Conservation (phyloP, 2,888 invertebrate genomes). For the Agelastica alni region DNA sequence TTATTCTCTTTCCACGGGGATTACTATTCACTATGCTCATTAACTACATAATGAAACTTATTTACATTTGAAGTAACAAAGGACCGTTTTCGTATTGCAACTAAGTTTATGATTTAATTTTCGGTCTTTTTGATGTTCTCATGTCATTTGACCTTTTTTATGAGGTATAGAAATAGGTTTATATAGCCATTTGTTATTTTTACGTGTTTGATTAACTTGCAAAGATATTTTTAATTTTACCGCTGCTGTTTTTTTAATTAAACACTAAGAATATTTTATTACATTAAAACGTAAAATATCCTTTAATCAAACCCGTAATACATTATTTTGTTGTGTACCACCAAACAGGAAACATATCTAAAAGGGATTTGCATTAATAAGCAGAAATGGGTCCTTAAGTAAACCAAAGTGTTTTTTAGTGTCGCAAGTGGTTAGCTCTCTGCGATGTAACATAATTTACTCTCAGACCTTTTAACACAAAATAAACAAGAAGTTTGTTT, state of each 20-base stretch:
- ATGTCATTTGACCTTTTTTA: conserved; percentile 13
- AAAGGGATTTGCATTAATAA: conserved; percentile 33
- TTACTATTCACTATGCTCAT: conserved; percentile 38
- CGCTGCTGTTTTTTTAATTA: no score
- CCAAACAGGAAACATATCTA: conserved; percentile 19
- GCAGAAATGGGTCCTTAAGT: conserved; percentile 29
- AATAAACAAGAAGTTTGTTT: conserved; percentile 49
- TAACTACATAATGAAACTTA: conserved; percentile 36
- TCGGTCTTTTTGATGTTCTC: conserved; percentile 15
- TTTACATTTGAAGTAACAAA: conserved; percentile 38
- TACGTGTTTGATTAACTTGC: no score
- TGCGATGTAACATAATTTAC: conserved; percentile 41
- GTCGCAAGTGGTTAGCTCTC: conserved; percentile 25
- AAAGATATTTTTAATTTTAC: no score
- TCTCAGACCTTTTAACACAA: conserved; percentile 49
- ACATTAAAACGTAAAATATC: no score
- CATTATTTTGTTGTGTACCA: no score
- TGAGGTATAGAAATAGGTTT: conserved; percentile 5
- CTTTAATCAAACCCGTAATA: no score
- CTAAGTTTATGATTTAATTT: conserved; percentile 27
- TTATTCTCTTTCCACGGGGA: conserved; percentile 41
- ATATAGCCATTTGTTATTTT: conserved; percentile 5
- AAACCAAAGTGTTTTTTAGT: conserved; percentile 29
- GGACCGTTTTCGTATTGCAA: conserved; percentile 27
- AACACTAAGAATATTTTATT: no score